Conservation (phyloP, 2,888 invertebrate genomes). For the Ligdia adustata region DNA sequence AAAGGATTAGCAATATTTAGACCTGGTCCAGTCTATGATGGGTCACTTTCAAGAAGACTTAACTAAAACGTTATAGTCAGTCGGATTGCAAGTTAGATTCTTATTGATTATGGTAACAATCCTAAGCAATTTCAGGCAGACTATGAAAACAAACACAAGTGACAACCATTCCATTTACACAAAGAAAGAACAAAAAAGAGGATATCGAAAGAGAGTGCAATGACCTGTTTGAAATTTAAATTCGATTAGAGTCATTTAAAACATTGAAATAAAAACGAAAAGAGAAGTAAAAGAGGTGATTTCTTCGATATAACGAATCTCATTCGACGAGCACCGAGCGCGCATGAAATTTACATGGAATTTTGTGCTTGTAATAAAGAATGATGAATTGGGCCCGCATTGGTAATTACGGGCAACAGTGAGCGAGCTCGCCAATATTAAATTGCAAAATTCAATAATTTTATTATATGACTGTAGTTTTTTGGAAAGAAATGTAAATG, state of each 20-base stretch:
- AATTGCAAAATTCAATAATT: conserved; percentile 79
- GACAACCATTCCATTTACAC: no score
- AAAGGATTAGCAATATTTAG: no score
- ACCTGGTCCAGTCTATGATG: no score
- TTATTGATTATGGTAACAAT: no score
- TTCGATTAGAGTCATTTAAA: conserved; percentile 31
- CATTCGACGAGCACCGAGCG: conserved; percentile 65
- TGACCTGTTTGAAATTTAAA: conserved; percentile 17
- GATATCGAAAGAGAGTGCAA: no score
- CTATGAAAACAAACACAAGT: no score
- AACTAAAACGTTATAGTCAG: no score
- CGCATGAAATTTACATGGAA: conserved; percentile 81
- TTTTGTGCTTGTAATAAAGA: conserved; percentile 82
- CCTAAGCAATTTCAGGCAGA: no score
- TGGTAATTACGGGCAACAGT: conserved; percentile 79
- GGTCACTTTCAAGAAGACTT: no score
- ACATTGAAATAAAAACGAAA: conserved; percentile 37
- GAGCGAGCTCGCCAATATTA: conserved; percentile 70
- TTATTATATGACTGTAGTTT: conserved; percentile 62
- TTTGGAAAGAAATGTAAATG: conserved; percentile 29
- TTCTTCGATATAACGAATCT: conserved; percentile 71
- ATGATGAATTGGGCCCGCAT: conserved; percentile 81
- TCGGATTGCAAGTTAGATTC: no score
- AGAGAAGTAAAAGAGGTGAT: conserved; percentile 56
- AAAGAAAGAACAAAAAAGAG: no score